Evolutionary conservation across 2,797 vertebrate species (phyloP).

Genomic region (Gymnopithys bicolor): DNA sequence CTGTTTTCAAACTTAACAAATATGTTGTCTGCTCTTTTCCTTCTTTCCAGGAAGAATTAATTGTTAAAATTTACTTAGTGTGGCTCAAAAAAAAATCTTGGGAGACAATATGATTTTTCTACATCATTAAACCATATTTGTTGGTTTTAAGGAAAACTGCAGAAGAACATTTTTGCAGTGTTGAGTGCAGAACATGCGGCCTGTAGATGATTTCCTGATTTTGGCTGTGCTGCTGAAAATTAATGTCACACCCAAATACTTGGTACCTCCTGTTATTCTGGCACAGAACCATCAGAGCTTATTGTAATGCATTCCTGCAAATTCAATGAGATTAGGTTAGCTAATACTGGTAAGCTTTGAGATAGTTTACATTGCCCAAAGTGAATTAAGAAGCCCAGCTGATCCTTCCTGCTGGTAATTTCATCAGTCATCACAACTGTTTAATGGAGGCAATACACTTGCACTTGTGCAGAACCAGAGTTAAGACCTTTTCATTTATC

Average conservation of each 20-base stretch:
- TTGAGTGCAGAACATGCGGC: background rate
- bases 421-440: background rate
- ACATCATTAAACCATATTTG: background rate
- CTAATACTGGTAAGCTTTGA: background rate
- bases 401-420: slow-evolving; percentile 1
- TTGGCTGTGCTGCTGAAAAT: slow-evolving; percentile 24
- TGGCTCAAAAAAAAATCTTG: background rate
- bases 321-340: background rate
- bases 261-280: slow-evolving; percentile 1
- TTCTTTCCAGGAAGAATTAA: slow-evolving; percentile 13
- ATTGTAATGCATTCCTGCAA: background rate
- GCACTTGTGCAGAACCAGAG: background rate
- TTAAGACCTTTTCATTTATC: background rate
- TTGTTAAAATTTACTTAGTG: slow-evolving; percentile 32
- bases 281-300: slow-evolving; percentile 4
- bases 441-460: background rate
- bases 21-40: background rate
- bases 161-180: background rate
- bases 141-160: background rate
- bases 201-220: slow-evolving; percentile 10
- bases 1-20: slow-evolving; percentile 4
- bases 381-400: background rate
- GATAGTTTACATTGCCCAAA: background rate
- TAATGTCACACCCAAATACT: background rate
- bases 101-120: background rate